phyloP scores from a whole-genome alignment of 2,113 vertebrate genomes.

The Heterotilapia buettikoferi region DNA sequence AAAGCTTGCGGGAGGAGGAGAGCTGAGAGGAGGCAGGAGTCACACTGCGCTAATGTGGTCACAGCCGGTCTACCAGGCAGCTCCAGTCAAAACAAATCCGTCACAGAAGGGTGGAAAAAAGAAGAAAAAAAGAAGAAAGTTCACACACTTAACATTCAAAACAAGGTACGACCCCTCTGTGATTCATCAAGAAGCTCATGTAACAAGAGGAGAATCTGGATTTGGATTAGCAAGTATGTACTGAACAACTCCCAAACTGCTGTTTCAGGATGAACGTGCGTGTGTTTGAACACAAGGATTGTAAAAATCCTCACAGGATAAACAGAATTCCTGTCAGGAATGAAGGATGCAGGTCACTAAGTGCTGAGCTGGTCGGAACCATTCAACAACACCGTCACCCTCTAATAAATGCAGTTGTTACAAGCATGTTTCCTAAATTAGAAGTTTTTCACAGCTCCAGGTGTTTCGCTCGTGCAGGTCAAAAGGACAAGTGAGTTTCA shows the following conservation, averaged over 20 bases:
- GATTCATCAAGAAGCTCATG: constrained; percentile 12
- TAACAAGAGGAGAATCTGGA: neutral
- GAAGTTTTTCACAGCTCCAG: neutral
- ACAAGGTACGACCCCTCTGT: neutral
- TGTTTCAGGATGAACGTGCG: neutral
- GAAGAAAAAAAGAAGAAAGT: neutral
- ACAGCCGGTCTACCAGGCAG: constrained; percentile 15
- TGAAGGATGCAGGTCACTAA: neutral
- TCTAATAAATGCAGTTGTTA: neutral
- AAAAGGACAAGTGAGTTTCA: neutral
- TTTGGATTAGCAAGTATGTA: neutral
- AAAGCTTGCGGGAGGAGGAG: constrained; percentile 1
- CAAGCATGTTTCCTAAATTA: neutral
- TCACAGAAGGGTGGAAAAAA: neutral
- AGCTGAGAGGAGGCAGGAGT: constrained; percentile 16
- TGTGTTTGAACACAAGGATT: neutral
- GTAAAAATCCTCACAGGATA: neutral
- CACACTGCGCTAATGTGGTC: constrained; percentile 42
- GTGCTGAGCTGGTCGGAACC: neutral
- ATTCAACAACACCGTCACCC: neutral
- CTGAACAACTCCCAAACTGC: neutral
- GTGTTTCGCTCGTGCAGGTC: neutral
- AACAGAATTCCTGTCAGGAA: neutral
- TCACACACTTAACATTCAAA: constrained; percentile 15
- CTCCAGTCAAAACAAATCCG: constrained; percentile 34